Evolutionary conservation across 2,888 invertebrate genomes (phyloP).

Genomic region (Chaetoderma sp.): DNA sequence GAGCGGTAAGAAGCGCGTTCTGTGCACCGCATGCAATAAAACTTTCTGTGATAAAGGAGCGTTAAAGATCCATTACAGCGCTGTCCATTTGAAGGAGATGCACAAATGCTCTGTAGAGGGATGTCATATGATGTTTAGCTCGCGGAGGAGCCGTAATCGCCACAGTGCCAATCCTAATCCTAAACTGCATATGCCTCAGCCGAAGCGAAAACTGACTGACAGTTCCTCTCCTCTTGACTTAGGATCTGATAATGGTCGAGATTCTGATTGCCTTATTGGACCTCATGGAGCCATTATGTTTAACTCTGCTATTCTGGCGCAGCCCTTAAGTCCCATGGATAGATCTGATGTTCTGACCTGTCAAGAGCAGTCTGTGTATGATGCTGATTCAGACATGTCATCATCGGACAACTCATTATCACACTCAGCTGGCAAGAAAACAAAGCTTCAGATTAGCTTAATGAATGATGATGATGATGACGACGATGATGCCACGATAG

Average conservation of each 20-base stretch:
- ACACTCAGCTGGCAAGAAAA: too few species aligned
- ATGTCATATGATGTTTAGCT: slow-evolving; percentile 99
- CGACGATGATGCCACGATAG: slow-evolving; percentile 75
- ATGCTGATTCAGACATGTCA: too few species aligned
- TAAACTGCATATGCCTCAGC: slow-evolving; percentile 95
- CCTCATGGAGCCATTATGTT: too few species aligned
- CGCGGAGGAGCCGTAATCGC: slow-evolving; percentile 91
- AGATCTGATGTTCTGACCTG: background rate
- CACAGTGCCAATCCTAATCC: slow-evolving; percentile 99
- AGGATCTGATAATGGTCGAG: too few species aligned
- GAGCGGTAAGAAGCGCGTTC: slow-evolving; percentile 87
- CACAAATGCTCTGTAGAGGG: slow-evolving; percentile 99
- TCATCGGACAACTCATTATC: too few species aligned
- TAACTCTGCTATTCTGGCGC: too few species aligned
- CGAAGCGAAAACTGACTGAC: too few species aligned
- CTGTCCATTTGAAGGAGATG: slow-evolving; percentile 98
- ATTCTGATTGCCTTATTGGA: too few species aligned
- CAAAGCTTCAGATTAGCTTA: slow-evolving; percentile 32
- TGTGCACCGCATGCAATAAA: slow-evolving; percentile 97
- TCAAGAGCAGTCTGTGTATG: slow-evolving; percentile 18
- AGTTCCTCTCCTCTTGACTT: too few species aligned
- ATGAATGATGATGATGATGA: slow-evolving; percentile 81
- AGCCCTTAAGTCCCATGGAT: too few species aligned
- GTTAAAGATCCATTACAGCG: slow-evolving; percentile 98
- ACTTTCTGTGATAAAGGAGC: slow-evolving; percentile 99